Base-by-base conservation (phyloP, 2,113 vertebrate genomes). In the Strix aluco region DNA sequence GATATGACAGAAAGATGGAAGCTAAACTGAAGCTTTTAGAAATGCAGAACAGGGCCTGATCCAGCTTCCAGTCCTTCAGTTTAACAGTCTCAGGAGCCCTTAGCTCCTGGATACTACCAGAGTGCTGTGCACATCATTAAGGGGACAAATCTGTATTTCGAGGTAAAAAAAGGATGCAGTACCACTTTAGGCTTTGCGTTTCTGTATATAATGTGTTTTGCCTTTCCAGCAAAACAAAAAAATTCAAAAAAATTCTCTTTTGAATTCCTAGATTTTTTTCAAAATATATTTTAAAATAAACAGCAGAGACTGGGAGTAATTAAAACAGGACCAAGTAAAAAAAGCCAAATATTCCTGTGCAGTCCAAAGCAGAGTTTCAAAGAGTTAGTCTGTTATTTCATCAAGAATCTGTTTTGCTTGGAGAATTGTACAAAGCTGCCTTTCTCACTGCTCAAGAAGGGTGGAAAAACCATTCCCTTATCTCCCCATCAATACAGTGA, bases 91-190 rank as follows among this genome's bases (percentile, higher is more conserved):
- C 12, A 0, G 16, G 38, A 63, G 49, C 36, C n/a, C 40, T 47
- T 10, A 2, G 52, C 38, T 61, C 32, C 61, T 11, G 5, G 18
- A 5, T 13, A 47, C 42, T 1, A 6, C 17, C 1, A 19, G 19
- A 4, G 25, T 55, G 16, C 44, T 15, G 16, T 16, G 87, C 9
- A 44, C 9, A 9, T 9, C 44, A 13, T 3, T 17, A 16, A 40
- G 29, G 42, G 51, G 29, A 19, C 16, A 57, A 83, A 62, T 4
- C 42, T 15, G 14, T 14, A 4, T 22, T 75, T 71, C 46, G 30
- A 23, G 40, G 25, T 27, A 34, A 75, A 32, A 58, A 22, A 20
- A 58, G 54, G 55, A 44, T 15, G 34, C 25, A 34, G 40, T 13
- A 40, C 6, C 27, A 36, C 12, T 54, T 78, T 4, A 59, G 18